Evolutionary conservation across 37 sponge, comb jelly and placozoan species (phyloP).

Genomic region (Chondrosia reniformis): DNA sequence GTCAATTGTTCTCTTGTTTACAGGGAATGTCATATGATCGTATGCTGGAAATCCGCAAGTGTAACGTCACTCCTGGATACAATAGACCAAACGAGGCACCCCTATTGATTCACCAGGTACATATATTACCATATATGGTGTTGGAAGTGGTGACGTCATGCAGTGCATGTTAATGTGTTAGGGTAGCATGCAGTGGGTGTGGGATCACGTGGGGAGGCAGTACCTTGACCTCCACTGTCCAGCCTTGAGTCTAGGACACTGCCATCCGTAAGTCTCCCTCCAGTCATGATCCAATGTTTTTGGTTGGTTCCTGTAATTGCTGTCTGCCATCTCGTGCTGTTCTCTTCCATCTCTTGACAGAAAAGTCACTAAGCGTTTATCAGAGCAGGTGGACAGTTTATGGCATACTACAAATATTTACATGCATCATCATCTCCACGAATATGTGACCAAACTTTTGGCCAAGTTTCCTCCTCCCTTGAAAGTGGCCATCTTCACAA

Average conservation of each 20-base stretch:
- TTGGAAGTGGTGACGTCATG: no score
- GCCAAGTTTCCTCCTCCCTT: slow-evolving; percentile 73
- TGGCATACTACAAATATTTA: slow-evolving; percentile 95
- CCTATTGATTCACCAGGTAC: no score
- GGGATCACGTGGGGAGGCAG: slow-evolving; percentile 72
- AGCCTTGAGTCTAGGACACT: slow-evolving; percentile 93
- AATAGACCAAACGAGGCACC: no score
- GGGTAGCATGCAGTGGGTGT: slow-evolving; percentile 93
- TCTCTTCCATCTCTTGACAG: no score
- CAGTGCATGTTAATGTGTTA: no score
- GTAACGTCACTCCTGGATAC: no score
- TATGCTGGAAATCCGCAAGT: no score
- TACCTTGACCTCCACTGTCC: slow-evolving; percentile 89
- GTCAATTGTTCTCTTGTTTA: no score
- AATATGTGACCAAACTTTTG: slow-evolving; percentile 77
- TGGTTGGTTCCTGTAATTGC: no score
- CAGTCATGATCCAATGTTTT: no score
- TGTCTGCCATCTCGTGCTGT: neutral
- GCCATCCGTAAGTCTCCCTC: slow-evolving; percentile 89
- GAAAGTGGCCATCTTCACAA: slow-evolving; percentile 81
- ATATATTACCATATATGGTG: no score
- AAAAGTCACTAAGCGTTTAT: slow-evolving; percentile 46
- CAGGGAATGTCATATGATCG: no score
- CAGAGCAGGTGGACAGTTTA: slow-evolving; percentile 66
- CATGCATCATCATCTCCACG: slow-evolving; percentile 74